Conservation (phyloP, 2,113 vertebrate genomes). For the Potamarius usumacintae region DNA sequence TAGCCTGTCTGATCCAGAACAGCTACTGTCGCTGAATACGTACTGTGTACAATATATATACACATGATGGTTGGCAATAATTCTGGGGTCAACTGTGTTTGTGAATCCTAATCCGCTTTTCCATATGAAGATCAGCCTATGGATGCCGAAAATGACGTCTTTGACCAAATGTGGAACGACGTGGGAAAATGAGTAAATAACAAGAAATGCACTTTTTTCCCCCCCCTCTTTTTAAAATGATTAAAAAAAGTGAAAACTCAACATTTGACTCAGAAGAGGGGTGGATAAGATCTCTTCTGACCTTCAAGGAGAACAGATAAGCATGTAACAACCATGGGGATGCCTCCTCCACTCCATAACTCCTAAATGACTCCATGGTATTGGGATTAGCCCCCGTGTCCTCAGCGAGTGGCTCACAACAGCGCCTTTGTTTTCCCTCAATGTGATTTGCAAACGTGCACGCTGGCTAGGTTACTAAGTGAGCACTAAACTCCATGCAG, state of each 20-base stretch:
- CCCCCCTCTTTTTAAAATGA: not conserved
- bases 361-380: constrained; percentile 58
- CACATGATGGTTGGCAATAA: not conserved
- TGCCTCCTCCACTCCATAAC: constrained; percentile 31
- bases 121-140: not conserved
- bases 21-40: too few species aligned
- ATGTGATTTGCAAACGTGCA: constrained; percentile 62
- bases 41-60: too few species aligned
- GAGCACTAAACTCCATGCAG: constrained; percentile 64
- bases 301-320: constrained; percentile 2
- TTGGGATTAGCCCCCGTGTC: constrained; percentile 61
- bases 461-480: constrained; percentile 54
- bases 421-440: constrained; percentile 64
- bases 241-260: not conserved
- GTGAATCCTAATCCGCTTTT: not conserved
- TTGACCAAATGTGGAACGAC: not conserved
- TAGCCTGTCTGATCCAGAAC: too few species aligned
- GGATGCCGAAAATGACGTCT: too few species aligned
- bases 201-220: not conserved
- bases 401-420: constrained; percentile 58
- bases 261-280: not conserved
- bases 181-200: not conserved
- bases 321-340: constrained; percentile 44
- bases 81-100: not conserved
- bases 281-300: not conserved